phyloP scores from a whole-genome alignment of 1,140 invertebrate species.

The Schlechtendalia chinensis region DNA sequence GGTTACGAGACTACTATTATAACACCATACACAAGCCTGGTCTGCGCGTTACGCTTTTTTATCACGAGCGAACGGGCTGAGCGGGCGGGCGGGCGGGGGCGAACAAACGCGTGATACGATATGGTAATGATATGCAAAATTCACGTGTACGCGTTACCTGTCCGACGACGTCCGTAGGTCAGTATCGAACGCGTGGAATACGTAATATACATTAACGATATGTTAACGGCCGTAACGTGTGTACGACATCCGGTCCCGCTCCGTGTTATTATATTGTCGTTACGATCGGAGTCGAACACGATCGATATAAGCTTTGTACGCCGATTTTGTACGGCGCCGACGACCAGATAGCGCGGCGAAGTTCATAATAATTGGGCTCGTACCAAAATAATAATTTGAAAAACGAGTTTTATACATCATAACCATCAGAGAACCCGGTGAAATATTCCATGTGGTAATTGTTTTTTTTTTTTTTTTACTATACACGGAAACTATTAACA shows the following conservation, averaged over 20 bases:
- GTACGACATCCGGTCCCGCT: slow-evolving; percentile 1
- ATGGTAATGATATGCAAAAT: neutral
- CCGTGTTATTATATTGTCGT: neutral
- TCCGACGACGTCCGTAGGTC: neutral
- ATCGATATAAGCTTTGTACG: neutral
- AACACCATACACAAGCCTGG: too few relatives aligned
- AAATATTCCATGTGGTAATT: too few relatives aligned
- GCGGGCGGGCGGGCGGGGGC: too few relatives aligned
- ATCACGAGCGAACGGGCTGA: neutral
- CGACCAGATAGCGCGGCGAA: neutral
- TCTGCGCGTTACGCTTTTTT: neutral
- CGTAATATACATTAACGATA: neutral
- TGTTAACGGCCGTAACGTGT: neutral
- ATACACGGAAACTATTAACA: too few relatives aligned
- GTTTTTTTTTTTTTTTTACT: too few relatives aligned
- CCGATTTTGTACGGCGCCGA: neutral
- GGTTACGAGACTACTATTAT: too few relatives aligned
- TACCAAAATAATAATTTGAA: neutral
- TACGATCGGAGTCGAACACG: neutral
- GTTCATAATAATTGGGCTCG: neutral
- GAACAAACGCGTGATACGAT: too few relatives aligned
- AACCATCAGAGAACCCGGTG: too few relatives aligned
- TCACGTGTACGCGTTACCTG: too few relatives aligned
- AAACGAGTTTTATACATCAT: neutral
- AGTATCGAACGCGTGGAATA: neutral